Percentiles rank a stretch among this genome's conserved stretches.
phyloP scores from a whole-genome alignment of 2,888 invertebrate genomes.

The Hemithea aestivaria region DNA sequence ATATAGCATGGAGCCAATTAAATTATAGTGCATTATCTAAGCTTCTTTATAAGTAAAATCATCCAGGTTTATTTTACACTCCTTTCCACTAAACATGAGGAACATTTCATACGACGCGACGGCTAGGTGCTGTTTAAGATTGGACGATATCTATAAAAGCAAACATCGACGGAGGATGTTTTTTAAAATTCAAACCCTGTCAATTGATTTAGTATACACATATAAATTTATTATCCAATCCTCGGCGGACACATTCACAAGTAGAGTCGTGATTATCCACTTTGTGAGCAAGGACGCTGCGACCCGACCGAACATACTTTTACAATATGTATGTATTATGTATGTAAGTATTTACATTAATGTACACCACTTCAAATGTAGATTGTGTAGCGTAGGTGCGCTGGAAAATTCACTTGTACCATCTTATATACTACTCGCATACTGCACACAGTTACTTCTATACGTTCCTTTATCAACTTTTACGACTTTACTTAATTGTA shows the following conservation, averaged over 20 bases:
- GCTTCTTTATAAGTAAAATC: constrained; percentile 1
- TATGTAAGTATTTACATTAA: constrained; percentile 7
- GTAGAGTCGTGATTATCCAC: constrained; percentile 70
- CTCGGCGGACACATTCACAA: constrained; percentile 48
- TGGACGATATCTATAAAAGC: constrained; percentile 5
- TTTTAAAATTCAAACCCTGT: constrained; percentile 31
- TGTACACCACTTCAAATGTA: constrained; percentile 14
- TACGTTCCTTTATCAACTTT: no score
- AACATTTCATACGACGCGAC: no score
- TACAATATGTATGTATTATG: constrained; percentile 9
- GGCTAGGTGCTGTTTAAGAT: no score
- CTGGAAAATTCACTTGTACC: constrained; percentile 10
- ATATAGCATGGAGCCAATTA: constrained; percentile 2
- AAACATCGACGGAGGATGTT: constrained; percentile 30
- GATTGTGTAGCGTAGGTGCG: constrained; percentile 12
- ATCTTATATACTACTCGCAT: constrained; percentile 2
- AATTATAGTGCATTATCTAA: constrained; percentile 3
- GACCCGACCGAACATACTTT: constrained; percentile 44
- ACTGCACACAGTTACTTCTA: constrained; percentile 1
- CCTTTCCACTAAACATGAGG: no score
- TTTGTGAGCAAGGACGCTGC: constrained; percentile 61
- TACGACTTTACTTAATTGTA: neutral
- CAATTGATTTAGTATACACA: constrained; percentile 56
- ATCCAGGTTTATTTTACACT: no score
- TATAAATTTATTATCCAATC: constrained; percentile 65